Base-by-base conservation (phyloP, 2,888 invertebrate genomes). In the Miltochrista miniata region DNA sequence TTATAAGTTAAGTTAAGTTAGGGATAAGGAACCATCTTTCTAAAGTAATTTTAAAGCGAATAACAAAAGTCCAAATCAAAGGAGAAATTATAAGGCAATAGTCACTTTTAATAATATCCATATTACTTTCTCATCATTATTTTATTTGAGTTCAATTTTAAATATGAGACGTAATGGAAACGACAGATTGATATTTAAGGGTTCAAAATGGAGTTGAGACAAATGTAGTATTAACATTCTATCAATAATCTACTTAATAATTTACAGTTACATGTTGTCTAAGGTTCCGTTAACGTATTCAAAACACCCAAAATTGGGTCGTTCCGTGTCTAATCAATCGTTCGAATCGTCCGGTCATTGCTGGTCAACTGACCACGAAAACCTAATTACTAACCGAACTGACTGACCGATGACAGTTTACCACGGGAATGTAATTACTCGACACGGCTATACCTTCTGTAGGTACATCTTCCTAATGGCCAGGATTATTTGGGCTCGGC, bases 401-500 rank as follows among this genome's bases (percentile, higher is more conserved):
- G 68, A 61, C 41, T 62, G 76, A 80, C 76, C 77, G 74, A 77
- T 79, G 83, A 82, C 85, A 88, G 85, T 81, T 85, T 75, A 76
- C 79, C 73, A 76, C 79, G 71, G 78, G 82, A 85, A 87, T 77
- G 85, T 83, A 82, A 85, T 87, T 85, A 85, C 74, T 53, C 61
- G 34, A 47, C 35, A 42, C 42, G 7, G 15, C 15, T 70, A 74
- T 71, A 65, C 68, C 70, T 69, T 61, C 54, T 48, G 49, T 51
- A 56, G 62, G 51, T 70, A 81, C 60, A 70, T 78, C 78, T 79
- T 68, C 64, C 82, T 86, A 87, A 87, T 86, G 81, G 78, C 70
- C 56, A 58, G 76, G 79, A 78, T 85, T 82, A 81, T 78, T 80
- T 70, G 72, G 65, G 61, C 70, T 70, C 70, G 55, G 64, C 62